phyloP scores from a whole-genome alignment of 1,140 invertebrate species.

The Antheraea pernyi region DNA sequence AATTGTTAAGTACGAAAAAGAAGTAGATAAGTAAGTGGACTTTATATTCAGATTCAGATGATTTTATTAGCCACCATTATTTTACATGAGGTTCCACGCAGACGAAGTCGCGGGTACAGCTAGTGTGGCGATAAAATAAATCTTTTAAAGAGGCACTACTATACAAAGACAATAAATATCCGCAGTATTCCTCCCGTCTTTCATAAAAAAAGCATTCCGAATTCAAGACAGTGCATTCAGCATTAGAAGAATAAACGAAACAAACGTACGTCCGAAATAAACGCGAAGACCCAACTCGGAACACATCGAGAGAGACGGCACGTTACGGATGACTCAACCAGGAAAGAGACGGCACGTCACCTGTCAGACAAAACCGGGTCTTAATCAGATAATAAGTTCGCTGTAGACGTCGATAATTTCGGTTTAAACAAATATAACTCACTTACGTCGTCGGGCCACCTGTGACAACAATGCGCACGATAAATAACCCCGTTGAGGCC shows the following conservation, averaged over 20 bases:
- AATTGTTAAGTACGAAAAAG: too few relatives aligned
- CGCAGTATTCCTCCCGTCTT: background rate
- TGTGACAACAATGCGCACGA: constrained; percentile 41
- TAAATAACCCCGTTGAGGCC: constrained; percentile 51
- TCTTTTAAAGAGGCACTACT: background rate
- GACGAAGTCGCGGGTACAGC: too few relatives aligned
- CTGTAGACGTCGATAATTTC: constrained; percentile 38
- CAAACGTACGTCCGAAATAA: constrained; percentile 1
- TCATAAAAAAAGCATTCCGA: background rate
- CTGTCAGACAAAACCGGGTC: constrained; percentile 28
- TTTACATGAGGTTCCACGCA: too few relatives aligned
- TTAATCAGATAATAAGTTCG: constrained; percentile 44
- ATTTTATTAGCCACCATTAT: too few relatives aligned
- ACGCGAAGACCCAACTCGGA: background rate
- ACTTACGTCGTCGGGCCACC: constrained; percentile 35
- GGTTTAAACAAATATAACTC: constrained; percentile 41
- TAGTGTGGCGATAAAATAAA: background rate
- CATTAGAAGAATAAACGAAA: constrained; percentile 6
- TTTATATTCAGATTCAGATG: too few relatives aligned
- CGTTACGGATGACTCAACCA: constrained; percentile 2
- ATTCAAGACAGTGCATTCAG: background rate
- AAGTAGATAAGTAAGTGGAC: too few relatives aligned
- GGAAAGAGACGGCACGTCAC: constrained; percentile 18
- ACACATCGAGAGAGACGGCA: constrained; percentile 5
- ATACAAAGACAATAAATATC: background rate